Base-by-base conservation (phyloP, 2,797 vertebrate genomes). In the Darevskia mixta region DNA sequence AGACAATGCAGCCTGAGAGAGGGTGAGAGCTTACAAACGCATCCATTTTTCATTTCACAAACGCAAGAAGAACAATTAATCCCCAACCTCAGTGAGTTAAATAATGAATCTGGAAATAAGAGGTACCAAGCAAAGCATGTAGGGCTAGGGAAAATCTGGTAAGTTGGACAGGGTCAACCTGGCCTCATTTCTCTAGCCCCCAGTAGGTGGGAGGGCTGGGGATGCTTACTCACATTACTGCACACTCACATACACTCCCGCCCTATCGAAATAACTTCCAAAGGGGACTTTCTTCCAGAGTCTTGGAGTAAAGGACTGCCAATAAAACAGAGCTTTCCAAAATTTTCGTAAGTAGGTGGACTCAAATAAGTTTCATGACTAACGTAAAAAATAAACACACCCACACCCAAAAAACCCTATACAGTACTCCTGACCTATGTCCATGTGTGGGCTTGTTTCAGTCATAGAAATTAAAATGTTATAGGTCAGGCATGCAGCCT, bases 1-100 rank as follows among this genome's bases (percentile, higher is more conserved):
- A 84, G 91, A 88, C 91, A 6, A 88, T 13, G 23, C 87, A 87
- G 87, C 88, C 90, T 91, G 79, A 4, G 3, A 49, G 20, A 89
- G 49, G 73, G 75, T 0, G 72, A 85, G 79, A 84, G 4, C 15
- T 5, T 61, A 23, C 49, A 20, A 49, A 35, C 4, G 23, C 20
- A 80, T 23, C 25, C 58, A 35, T 80, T 43, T 43, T 25, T 5
- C 3, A 80, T 80, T 61, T 18, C 8, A 17, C 61, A 80, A 61
- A n/a, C 61, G 49, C 55, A 80, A 3, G 5, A 23, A 32, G 15
- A 55, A 35, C 55, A 23, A 80, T 80, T 80, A 7, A 35, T 80
- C 18, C 8, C 17, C 49, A 55, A 23, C 58, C n/a, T 20, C 49
- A 61, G 20, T 20, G 13, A 25, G 4, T 38, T 79, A 79, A 58